These are phyloP conservation scores for Patella depressa DNA, from an alignment of 2,888 invertebrate species.

Conservation along the genomic window DNA sequence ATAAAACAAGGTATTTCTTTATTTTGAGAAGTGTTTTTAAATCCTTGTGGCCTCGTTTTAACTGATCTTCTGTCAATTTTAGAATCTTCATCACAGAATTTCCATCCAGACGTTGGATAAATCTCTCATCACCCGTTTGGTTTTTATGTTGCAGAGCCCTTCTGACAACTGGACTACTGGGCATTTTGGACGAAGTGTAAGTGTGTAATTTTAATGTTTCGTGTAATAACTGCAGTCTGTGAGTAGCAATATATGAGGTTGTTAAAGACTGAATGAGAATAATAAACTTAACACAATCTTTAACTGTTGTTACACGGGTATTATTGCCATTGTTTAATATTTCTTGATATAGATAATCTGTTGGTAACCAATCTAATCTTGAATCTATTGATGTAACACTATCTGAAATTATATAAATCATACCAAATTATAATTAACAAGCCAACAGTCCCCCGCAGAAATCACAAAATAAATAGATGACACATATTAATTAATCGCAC, in stretches of 20 bases:
- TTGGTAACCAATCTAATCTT: conserved; percentile 28
- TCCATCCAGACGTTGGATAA: not conserved
- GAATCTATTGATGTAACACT: conserved; percentile 24
- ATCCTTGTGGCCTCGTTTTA: not conserved
- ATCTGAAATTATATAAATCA: too few species aligned
- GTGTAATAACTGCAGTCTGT: not conserved
- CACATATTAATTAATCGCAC: too few species aligned
- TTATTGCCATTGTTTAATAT: conserved; percentile 33
- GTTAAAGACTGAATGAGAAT: not conserved
- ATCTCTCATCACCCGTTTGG: not conserved
- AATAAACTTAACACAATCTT: not conserved
- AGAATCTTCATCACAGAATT: not conserved
- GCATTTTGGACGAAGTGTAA: not conserved
- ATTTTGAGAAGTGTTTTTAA: not conserved
- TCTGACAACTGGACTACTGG: not conserved
- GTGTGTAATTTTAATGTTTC: not conserved
- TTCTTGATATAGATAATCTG: conserved; percentile 44
- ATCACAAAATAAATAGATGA: too few species aligned
- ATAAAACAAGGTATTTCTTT: not conserved
- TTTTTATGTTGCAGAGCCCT: not conserved
- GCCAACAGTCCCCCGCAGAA: too few species aligned
- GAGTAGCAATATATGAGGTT: not conserved
- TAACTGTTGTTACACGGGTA: not conserved
- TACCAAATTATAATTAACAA: too few species aligned
- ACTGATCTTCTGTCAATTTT: not conserved